Evolutionary conservation across 2,113 vertebrate species (phyloP).

Genomic region (Petrocephalus zakoni): DNA sequence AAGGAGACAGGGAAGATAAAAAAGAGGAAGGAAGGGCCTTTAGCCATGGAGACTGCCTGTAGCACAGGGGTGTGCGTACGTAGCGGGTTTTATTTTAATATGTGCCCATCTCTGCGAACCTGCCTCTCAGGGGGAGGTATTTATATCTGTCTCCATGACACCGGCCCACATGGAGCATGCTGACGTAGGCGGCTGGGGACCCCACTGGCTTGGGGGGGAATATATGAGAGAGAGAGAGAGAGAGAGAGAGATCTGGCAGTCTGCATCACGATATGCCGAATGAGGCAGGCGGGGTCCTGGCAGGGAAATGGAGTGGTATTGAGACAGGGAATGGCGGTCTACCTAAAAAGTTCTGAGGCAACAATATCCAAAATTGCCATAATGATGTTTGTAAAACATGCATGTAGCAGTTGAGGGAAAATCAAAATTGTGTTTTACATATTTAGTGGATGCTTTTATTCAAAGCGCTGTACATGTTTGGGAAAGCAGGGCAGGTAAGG

Average conservation of each 20-base stretch:
- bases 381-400: no score
- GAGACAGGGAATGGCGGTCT: not conserved
- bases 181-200: not conserved
- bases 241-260: not conserved
- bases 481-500: not conserved
- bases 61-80: not conserved
- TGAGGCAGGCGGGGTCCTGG: not conserved
- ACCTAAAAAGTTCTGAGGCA: not conserved
- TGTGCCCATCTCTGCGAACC: constrained; percentile 14
- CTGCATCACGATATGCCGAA: not conserved
- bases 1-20: not conserved
- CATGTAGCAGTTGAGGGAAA: not conserved
- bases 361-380: not conserved
- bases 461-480: not conserved
- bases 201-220: not conserved
- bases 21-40: not conserved
- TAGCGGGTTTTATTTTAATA: not conserved
- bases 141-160: constrained; percentile 29
- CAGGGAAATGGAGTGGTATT: not conserved
- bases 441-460: not conserved
- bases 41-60: not conserved
- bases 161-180: constrained; percentile 1
- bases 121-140: constrained; percentile 20
- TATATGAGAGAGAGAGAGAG: not conserved
- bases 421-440: not conserved